Evolutionary conservation across 1,140 invertebrate species (phyloP), one percentile per base, ranked within the genome.

Genomic region (Drosophila mauritiana): DNA sequence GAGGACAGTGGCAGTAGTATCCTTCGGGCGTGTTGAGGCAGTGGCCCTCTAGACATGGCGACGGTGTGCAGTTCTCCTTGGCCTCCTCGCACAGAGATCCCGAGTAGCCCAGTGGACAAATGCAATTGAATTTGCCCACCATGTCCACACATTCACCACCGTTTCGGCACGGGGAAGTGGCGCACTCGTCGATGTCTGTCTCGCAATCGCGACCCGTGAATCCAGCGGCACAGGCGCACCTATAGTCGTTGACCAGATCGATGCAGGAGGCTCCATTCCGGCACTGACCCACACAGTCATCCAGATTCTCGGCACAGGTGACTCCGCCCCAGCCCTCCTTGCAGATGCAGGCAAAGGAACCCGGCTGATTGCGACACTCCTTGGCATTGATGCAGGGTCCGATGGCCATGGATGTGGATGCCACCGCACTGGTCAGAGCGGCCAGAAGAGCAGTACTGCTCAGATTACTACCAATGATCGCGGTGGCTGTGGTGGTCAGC

Each of bases 1-100:
- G 94, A 0, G 96, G 95, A 93, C 98, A 99, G 92, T 97, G 96
- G 92, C 98, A 99, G 83, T 97, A 97, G 93, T 98, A 98, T 89
- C 97, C 96, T 51, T 95, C 95, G 79, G 97, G 95, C 0, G 96
- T 97, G 79, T 97, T 97, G 88, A 97, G 95, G 90, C 97, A 98
- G 2, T 96, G 96, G 1, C 94, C 95, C 90, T 97, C 97, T 49
- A 95, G 94, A 90, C 97, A 98, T 0, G 96, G 96, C 73, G 97
- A 95, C 15, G 96, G 96, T 58, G 95, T 95, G 93, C 96, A 97
- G 91, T 98, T 95, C 92, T 97, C 95, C 80, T 95, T 94, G 92
- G 97, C 96, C 80, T 96, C 95, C 80, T 97, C 96, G 91, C 97
- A 98, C 39, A 95, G 93, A 4, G 94, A 93, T 8, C 97, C 97